These are phyloP conservation scores for Harpagoxenus sublaevis DNA, from an alignment of 2,888 invertebrate genomes.

Conservation along the genomic window DNA sequence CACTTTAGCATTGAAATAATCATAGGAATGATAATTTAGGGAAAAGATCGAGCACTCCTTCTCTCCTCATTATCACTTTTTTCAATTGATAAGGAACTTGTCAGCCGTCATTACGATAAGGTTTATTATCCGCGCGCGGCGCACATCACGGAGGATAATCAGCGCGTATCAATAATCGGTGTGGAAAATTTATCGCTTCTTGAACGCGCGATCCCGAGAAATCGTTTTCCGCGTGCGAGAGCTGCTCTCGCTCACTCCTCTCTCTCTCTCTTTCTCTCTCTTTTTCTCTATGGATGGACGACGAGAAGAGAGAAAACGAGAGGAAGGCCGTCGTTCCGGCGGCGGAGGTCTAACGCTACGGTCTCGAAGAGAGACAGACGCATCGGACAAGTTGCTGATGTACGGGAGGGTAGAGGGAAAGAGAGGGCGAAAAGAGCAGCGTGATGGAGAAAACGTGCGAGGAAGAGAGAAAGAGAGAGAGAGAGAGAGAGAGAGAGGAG, in stretches of 20 bases:
- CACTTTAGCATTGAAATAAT: constrained; percentile 52
- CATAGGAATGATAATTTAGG: constrained; percentile 36
- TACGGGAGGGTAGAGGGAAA: neutral
- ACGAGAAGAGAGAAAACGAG: constrained; percentile 37
- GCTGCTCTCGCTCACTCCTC: constrained; percentile 1
- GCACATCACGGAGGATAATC: constrained; percentile 65
- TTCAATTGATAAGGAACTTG: constrained; percentile 49
- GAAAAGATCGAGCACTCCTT: constrained; percentile 17
- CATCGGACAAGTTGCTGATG: constrained; percentile 46
- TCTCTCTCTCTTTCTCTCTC: neutral
- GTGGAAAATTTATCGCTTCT: constrained; percentile 71
- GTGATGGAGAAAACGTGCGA: neutral
- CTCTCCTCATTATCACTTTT: constrained; percentile 36
- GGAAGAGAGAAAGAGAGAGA: constrained; percentile 11
- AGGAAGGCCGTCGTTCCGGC: constrained; percentile 42
- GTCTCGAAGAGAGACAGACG: constrained; percentile 44
- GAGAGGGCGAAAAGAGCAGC: constrained; percentile 22
- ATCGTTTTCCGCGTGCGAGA: constrained; percentile 67
- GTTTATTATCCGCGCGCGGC: constrained; percentile 63
- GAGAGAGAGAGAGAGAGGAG: constrained; percentile 14
- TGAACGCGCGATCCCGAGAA: constrained; percentile 65
- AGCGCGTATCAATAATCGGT: constrained; percentile 69
- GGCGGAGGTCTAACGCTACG: constrained; percentile 30
- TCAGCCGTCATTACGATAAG: constrained; percentile 66
- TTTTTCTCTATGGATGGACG: neutral